Evolutionary conservation across 2,888 invertebrate genomes (phyloP).

Genomic region (Gandaritis pyraliata): DNA sequence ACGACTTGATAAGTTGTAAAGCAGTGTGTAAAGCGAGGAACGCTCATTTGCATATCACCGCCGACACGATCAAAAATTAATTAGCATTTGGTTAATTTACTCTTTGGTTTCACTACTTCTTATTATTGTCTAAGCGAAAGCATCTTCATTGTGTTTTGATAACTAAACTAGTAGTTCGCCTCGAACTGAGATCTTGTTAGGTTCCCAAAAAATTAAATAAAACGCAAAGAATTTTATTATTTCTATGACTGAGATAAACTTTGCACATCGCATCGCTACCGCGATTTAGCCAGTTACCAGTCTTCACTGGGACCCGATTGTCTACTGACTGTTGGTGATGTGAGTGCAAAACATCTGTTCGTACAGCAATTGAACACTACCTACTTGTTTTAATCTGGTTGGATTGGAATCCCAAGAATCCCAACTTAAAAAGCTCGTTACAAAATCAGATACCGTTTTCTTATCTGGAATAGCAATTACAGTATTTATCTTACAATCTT

Average conservation of each 20-base stretch:
- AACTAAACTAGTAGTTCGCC: too few relatives aligned
- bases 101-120: constrained; percentile 51
- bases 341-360: too few relatives aligned
- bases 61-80: constrained; percentile 70
- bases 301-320: too few relatives aligned
- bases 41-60: constrained; percentile 63
- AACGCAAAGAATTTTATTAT: too few relatives aligned
- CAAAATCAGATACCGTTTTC: neutral
- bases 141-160: neutral
- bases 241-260: too few relatives aligned
- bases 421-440: neutral
- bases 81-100: constrained; percentile 60
- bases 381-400: neutral
- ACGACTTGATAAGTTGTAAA: constrained; percentile 64
- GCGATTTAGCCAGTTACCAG: too few relatives aligned
- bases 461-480: constrained; percentile 1
- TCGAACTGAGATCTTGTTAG: too few relatives aligned
- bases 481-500: neutral
- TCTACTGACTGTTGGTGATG: too few relatives aligned
- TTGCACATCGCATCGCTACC: too few relatives aligned
- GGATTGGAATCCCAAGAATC: too few relatives aligned
- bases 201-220: too few relatives aligned
- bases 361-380: too few relatives aligned
- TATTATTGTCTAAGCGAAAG: neutral
- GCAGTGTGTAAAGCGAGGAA: constrained; percentile 57